A percentile compares a stretch with the other conserved stretches of the same genome.
These are phyloP conservation scores for Zootoca vivipara DNA, from an alignment of 2,113 vertebrate species.

Conservation along the genomic window DNA sequence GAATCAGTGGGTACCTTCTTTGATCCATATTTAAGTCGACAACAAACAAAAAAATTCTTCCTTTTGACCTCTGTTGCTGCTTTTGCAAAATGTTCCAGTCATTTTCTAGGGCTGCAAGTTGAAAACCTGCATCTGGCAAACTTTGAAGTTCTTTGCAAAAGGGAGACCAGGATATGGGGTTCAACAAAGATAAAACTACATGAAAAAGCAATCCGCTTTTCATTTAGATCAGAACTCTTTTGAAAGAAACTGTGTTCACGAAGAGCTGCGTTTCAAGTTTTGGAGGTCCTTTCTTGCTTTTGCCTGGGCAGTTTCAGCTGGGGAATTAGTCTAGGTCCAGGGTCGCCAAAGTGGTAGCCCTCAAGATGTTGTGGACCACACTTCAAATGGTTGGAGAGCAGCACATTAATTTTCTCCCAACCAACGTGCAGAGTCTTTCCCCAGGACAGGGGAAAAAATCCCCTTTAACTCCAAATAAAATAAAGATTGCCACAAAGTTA, in stretches of 20 bases:
- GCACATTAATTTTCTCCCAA: too few relatives aligned
- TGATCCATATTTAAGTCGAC: conserved; percentile 39
- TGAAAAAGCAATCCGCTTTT: background rate
- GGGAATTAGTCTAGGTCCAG: too few relatives aligned
- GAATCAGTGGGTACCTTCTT: background rate
- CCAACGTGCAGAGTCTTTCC: too few relatives aligned
- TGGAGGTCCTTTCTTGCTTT: too few relatives aligned
- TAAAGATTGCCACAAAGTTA: too few relatives aligned
- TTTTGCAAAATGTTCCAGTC: conserved; percentile 51
- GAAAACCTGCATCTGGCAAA: conserved; percentile 15
- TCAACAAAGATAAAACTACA: background rate
- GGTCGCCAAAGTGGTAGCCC: too few relatives aligned
- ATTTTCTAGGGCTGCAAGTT: conserved; percentile 8
- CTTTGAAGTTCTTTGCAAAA: conserved; percentile 28
- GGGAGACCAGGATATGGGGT: background rate
- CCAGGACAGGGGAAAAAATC: too few relatives aligned
- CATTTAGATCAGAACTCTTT: background rate
- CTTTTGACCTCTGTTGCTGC: conserved; percentile 17
- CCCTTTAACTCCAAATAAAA: too few relatives aligned
- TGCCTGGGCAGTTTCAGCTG: too few relatives aligned
- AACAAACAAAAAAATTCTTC: background rate
- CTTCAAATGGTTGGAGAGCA: too few relatives aligned
- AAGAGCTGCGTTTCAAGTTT: background rate
- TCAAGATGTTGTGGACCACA: too few relatives aligned
- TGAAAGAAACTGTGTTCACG: conserved; percentile 10